A percentile compares a stretch with the other conserved stretches of the same genome.
Conservation (phyloP, 2,888 invertebrate genomes). For the Harpagoxenus sublaevis region DNA sequence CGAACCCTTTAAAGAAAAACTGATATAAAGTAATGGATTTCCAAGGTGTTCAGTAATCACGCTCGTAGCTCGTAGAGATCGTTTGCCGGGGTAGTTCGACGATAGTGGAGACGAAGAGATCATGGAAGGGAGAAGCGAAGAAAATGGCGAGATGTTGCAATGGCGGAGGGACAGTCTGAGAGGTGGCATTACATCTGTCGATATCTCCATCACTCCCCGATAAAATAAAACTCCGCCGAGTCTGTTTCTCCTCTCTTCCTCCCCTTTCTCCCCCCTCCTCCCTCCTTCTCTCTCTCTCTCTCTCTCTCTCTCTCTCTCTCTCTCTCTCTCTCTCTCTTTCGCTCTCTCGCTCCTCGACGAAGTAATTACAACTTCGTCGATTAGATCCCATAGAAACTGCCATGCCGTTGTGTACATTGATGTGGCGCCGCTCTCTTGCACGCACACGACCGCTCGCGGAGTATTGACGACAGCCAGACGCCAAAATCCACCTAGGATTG, state of each 20-base stretch:
- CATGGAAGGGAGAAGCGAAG: slow-evolving; percentile 42
- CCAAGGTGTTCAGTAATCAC: slow-evolving; percentile 77
- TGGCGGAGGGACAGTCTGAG: slow-evolving; percentile 70
- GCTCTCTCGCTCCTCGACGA: slow-evolving; percentile 58
- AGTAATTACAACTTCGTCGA: slow-evolving; percentile 83
- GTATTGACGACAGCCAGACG: slow-evolving; percentile 65
- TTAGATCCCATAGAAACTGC: slow-evolving; percentile 77
- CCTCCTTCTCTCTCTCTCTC: not conserved
- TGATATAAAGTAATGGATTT: slow-evolving; percentile 78
- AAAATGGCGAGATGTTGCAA: slow-evolving; percentile 50
- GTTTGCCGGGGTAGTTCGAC: slow-evolving; percentile 56
- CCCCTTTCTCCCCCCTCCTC: slow-evolving; percentile 5
- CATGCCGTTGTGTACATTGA: slow-evolving; percentile 64
- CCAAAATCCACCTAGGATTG: slow-evolving; percentile 67
- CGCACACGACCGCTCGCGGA: slow-evolving; percentile 53
- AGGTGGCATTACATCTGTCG: slow-evolving; percentile 81
- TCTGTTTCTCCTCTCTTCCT: slow-evolving; percentile 50
- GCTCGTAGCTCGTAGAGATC: slow-evolving; percentile 67
- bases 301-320: not conserved
- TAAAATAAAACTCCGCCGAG: slow-evolving; percentile 78
- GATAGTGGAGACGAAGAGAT: slow-evolving; percentile 21
- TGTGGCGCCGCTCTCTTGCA: slow-evolving; percentile 60
- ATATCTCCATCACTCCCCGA: slow-evolving; percentile 81
- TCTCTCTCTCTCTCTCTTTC: not conserved
- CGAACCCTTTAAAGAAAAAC: slow-evolving; percentile 73